A percentile compares a stretch with the other conserved stretches of the same genome.
Conservation (phyloP, 2,113 vertebrate species). For the Pelodiscus sinensis region DNA sequence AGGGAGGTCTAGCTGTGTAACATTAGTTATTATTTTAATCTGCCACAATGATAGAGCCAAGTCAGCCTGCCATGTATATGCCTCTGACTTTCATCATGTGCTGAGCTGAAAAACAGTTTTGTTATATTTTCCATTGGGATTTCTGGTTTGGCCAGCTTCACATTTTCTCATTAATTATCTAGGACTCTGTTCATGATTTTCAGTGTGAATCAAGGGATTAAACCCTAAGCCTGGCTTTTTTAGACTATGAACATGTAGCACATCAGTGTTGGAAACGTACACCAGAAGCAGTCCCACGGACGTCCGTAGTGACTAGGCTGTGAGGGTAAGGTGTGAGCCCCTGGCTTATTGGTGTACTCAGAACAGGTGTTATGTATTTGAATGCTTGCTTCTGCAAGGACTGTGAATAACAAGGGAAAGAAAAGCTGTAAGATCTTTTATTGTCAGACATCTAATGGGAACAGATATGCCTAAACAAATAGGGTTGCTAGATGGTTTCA, state of each 20-base stretch:
- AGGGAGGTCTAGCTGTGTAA: background rate
- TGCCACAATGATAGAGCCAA: rapidly evolving
- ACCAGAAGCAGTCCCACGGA: background rate
- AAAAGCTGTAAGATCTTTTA: background rate
- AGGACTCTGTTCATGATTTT: background rate
- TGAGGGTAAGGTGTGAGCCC: background rate
- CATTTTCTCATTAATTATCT: background rate
- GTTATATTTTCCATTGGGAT: background rate
- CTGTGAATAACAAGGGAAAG: background rate
- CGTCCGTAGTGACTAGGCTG: background rate
- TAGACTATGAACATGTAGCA: rapidly evolving
- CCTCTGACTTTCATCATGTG: background rate
- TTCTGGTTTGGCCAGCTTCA: background rate
- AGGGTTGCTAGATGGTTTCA: too few relatives aligned
- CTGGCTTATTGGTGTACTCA: background rate
- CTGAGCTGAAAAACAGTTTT: background rate
- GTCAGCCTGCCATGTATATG: background rate
- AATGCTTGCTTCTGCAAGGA: background rate
- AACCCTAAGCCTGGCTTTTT: rapidly evolving
- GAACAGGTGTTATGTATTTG: background rate
- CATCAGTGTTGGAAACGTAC: background rate
- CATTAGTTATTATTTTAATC: background rate
- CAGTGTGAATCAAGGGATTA: background rate
- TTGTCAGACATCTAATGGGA: too few relatives aligned
- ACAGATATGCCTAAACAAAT: too few relatives aligned